Evolutionary conservation across 2,797 vertebrate genomes (phyloP), one percentile per base, ranked within the genome.

Genomic region (Pelochelys cantorii): DNA sequence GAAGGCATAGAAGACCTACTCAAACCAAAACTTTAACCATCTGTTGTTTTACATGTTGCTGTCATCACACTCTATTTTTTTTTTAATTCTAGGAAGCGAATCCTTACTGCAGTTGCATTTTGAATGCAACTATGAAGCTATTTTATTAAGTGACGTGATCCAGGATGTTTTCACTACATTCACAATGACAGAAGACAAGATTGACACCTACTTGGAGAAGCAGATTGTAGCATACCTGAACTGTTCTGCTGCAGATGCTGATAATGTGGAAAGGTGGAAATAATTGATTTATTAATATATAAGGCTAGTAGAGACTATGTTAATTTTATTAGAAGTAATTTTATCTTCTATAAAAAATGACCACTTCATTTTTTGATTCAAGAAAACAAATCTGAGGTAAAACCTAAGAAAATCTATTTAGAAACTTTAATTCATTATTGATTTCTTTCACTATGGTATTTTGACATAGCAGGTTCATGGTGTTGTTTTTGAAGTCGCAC

Each of bases 121-220:
- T 92, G 97, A 98, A 79, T 99, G 99, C 3, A 98, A 98, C 81
- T 99, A 98, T 1, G 95, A 99, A 87, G 97, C 97, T 0, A 96
- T 99, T 60, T 97, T 99, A 93, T 97, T 98, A 88, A 98, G 97
- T 93, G 96, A 98, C 48, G 82, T 93, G 59, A 97, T 98, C 89
- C 96, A 92, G 78, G 97, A 97, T 60, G 91, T 99, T 96, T 98
- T 99, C 79, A 93, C 83, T 8, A 97, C 96, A 5, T 97, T 98
- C 48, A 95, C 82, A 82, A 48, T 59, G 15, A 62, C 84, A 1
- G 98, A 98, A n/a, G 98, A 99, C 92, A 96, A 93, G 80, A 96
- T 99, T 18, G 98, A 98, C 84, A 90, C 84, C 84, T 99, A 98
- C 93, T 96, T 99, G 95, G 98, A 99, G 97, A 98, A 98, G 92